Evolutionary conservation across 2,888 invertebrate genomes (phyloP).

Genomic region (Epiblema foenella): DNA sequence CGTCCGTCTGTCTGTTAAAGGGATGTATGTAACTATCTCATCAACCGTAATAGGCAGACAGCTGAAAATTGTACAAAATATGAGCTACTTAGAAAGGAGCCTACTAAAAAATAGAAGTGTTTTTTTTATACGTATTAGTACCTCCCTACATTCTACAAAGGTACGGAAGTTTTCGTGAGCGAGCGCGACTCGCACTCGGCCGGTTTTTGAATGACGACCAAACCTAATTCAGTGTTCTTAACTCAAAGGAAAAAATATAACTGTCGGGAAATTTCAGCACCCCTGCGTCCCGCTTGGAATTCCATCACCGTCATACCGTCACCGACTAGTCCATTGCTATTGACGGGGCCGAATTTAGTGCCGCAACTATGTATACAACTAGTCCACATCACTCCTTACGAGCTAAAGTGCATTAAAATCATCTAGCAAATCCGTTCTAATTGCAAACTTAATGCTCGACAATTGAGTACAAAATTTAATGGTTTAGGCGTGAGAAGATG

Average conservation of each 20-base stretch:
- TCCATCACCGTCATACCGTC: constrained; percentile 54
- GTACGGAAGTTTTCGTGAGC: too few relatives aligned
- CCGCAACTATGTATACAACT: constrained; percentile 52
- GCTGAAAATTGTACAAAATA: too few relatives aligned
- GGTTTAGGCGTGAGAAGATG: background rate
- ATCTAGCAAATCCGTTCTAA: background rate
- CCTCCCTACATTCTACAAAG: too few relatives aligned
- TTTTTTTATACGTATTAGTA: too few relatives aligned
- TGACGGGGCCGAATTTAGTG: constrained; percentile 63
- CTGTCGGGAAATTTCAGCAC: background rate
- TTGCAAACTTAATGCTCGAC: background rate
- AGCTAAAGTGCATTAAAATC: constrained; percentile 14
- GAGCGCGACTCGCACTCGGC: too few relatives aligned
- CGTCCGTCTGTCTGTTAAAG: too few relatives aligned
- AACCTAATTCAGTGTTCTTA: background rate
- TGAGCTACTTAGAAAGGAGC: too few relatives aligned
- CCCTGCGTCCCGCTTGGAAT: constrained; percentile 60
- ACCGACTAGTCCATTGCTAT: constrained; percentile 62
- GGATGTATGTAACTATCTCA: too few relatives aligned
- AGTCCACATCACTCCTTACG: background rate
- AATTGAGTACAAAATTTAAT: background rate
- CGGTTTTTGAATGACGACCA: background rate
- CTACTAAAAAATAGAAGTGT: too few relatives aligned
- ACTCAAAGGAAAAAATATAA: background rate
- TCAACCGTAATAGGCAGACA: too few relatives aligned